A percentile compares a stretch with the other conserved stretches of the same genome.
These are phyloP conservation scores for Callimico goeldii DNA, from an alignment of 2,797 vertebrate genomes.

Conservation along the genomic window DNA sequence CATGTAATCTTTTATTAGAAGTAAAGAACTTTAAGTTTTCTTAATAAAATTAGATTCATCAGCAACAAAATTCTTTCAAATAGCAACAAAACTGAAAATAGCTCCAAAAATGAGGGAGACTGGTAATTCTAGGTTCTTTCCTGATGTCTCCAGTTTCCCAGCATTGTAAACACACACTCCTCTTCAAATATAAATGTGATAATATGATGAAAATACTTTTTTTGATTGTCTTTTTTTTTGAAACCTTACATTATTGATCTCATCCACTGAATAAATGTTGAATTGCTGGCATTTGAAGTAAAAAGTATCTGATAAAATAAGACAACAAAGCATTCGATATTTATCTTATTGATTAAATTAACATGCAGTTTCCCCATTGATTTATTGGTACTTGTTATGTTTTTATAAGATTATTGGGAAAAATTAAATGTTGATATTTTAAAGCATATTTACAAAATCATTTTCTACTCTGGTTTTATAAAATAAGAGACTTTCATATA, in stretches of 20 bases:
- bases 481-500: not conserved
- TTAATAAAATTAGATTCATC: not conserved
- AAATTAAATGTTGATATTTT: slow-evolving; percentile 17
- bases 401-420: not conserved
- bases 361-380: not conserved
- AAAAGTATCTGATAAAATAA: not conserved
- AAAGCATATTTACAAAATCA: not conserved
- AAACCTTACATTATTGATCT: not conserved
- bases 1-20: not conserved
- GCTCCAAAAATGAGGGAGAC: not conserved
- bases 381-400: not conserved
- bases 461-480: slow-evolving; percentile 3
- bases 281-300: not conserved
- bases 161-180: not conserved
- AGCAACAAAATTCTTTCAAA: not conserved
- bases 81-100: not conserved
- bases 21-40: not conserved
- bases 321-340: not conserved
- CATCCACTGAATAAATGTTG: not conserved
- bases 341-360: slow-evolving; percentile 2
- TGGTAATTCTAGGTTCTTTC: not conserved
- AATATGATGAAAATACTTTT: not conserved
- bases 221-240: not conserved
- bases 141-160: not conserved
- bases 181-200: not conserved